Conservation (phyloP, 2,113 vertebrate genomes). For the Podarcis cretensis region DNA sequence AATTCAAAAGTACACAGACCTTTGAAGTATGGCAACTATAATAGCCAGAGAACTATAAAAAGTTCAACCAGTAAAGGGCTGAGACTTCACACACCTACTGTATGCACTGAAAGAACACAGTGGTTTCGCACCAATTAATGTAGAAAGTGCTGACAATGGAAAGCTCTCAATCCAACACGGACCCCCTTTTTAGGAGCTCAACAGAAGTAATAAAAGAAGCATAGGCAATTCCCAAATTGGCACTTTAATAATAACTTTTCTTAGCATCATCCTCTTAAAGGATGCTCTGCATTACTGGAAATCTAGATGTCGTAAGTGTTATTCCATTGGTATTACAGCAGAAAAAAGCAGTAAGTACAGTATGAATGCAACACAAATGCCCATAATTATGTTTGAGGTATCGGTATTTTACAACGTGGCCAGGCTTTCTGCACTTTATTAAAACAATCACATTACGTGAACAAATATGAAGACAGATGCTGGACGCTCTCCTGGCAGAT, state of each 20-base stretch:
- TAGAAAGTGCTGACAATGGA: neutral
- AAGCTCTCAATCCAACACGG: neutral
- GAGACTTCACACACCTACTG: neutral
- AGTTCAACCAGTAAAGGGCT: neutral
- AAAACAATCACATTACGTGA: neutral
- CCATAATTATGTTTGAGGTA: neutral
- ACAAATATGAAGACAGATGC: neutral
- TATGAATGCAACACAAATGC: slow-evolving; percentile 1
- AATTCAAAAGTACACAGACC: neutral
- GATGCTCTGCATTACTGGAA: neutral
- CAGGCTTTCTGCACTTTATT: neutral
- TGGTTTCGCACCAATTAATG: neutral
- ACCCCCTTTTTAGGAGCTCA: neutral
- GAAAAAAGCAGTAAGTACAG: neutral
- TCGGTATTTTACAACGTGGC: neutral
- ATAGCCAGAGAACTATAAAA: neutral
- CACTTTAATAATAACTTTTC: neutral
- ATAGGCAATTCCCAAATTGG: neutral
- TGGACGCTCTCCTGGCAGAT: neutral
- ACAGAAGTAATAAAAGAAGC: neutral
- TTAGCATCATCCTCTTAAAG: neutral
- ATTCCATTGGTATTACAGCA: neutral
- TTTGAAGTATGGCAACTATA: neutral
- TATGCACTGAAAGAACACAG: neutral
- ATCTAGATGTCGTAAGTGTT: neutral